These are phyloP conservation scores for Epinephelus lanceolatus DNA, from an alignment of 2,113 vertebrate species.

Conservation along the genomic window DNA sequence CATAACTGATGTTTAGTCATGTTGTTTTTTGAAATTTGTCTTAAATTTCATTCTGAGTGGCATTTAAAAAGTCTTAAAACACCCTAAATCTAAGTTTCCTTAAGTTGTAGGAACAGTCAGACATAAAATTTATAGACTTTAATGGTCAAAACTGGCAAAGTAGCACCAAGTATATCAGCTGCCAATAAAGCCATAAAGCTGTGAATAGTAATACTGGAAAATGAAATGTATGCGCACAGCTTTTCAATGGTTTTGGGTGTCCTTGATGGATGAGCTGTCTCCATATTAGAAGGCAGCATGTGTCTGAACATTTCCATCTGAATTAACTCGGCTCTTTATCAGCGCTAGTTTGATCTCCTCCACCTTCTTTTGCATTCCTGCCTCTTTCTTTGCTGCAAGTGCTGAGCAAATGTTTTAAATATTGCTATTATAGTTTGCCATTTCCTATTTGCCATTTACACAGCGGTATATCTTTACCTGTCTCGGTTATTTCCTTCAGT, in stretches of 20 bases:
- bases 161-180: neutral
- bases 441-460: conserved; percentile 9
- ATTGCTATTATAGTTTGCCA: neutral
- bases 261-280: conserved; percentile 9
- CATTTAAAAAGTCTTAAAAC: too few relatives aligned
- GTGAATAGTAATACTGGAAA: neutral
- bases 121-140: neutral
- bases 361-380: neutral
- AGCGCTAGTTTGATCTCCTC: neutral
- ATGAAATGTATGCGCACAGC: neutral
- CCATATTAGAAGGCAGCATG: neutral
- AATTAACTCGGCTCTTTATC: conserved; percentile 12
- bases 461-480: neutral
- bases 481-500: neutral
- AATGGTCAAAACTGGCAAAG: neutral
- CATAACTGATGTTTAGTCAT: too few relatives aligned
- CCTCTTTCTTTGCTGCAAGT: neutral
- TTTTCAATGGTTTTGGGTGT: conserved; percentile 8
- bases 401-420: conserved; percentile 1
- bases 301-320: conserved; percentile 24
- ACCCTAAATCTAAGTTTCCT: too few relatives aligned
- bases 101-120: neutral
- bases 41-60: too few relatives aligned
- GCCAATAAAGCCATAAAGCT: neutral
- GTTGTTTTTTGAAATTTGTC: too few relatives aligned